phyloP scores from a whole-genome alignment of 2,113 vertebrate genomes.

The Semicossyphus pulcher region DNA sequence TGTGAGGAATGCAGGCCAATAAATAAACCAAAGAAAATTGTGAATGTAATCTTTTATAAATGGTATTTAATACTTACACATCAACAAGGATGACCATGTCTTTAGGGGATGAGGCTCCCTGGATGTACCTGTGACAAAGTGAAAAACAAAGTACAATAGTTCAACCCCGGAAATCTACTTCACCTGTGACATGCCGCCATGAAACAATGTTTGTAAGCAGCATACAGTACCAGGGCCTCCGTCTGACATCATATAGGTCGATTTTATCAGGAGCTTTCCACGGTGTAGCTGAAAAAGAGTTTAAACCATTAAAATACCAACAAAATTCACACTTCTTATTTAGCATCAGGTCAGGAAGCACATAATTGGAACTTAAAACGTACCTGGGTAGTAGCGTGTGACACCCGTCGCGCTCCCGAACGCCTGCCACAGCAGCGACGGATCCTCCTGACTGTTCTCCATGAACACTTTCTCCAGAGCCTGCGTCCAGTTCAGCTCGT shows the following conservation, averaged over 20 bases:
- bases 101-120: conserved; percentile 97
- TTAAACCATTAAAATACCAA: neutral
- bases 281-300: conserved; percentile 85
- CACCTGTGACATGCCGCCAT: neutral
- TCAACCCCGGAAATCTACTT: neutral
- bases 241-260: conserved; percentile 95
- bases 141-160: neutral
- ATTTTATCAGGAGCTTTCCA: conserved; percentile 98
- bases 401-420: conserved; percentile 97
- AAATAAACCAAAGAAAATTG: neutral
- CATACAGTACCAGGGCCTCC: conserved; percentile 91
- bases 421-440: conserved; percentile 95
- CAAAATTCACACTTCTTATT: neutral
- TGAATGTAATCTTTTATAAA: neutral
- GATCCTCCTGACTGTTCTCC: conserved; percentile 93
- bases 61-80: conserved; percentile 87
- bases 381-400: conserved; percentile 97
- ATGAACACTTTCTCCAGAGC: conserved; percentile 95
- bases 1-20: neutral
- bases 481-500: conserved; percentile 98
- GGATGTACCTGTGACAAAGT: conserved; percentile 91
- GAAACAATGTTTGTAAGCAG: neutral
- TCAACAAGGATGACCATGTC: conserved; percentile 99
- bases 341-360: neutral
- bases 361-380: neutral